phyloP scores from a whole-genome alignment of 2,888 invertebrate species.

The Heliconius charithonia region DNA sequence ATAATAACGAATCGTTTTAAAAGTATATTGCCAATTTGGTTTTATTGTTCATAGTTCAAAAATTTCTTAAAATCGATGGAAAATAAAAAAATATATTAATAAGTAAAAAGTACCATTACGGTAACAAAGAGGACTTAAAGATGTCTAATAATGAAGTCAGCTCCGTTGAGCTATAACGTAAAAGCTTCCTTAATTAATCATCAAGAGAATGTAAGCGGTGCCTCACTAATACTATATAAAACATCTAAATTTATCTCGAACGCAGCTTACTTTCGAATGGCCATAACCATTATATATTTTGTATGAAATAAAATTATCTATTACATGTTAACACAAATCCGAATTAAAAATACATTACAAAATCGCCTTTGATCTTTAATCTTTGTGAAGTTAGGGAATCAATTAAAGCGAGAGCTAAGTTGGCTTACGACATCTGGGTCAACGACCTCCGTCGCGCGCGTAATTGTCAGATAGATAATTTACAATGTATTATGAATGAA shows the following conservation, averaged over 20 bases:
- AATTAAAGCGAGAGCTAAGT: slow-evolving; percentile 29
- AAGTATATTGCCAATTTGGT: neutral
- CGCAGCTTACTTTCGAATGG: slow-evolving; percentile 27
- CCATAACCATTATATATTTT: slow-evolving; percentile 6
- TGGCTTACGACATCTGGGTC: slow-evolving; percentile 48
- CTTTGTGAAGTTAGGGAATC: slow-evolving; percentile 18
- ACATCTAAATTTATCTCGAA: neutral
- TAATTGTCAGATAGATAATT: slow-evolving; percentile 71
- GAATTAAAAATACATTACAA: slow-evolving; percentile 2
- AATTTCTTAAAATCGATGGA: neutral
- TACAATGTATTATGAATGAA: slow-evolving; percentile 68
- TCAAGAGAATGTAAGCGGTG: neutral
- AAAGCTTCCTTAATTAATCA: neutral
- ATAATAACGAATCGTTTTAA: too few species aligned
- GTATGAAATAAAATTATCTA: neutral
- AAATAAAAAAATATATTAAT: neutral
- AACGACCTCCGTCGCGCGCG: slow-evolving; percentile 67
- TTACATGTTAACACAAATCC: neutral
- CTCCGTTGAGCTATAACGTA: neutral
- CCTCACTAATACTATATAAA: neutral
- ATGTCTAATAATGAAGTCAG: neutral
- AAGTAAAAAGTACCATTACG: neutral
- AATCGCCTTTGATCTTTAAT: slow-evolving; percentile 14
- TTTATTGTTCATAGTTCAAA: neutral
- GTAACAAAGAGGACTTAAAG: neutral